Evolutionary conservation across 2,888 invertebrate species (phyloP).

Genomic region (Caenorhabditis doughertyi): DNA sequence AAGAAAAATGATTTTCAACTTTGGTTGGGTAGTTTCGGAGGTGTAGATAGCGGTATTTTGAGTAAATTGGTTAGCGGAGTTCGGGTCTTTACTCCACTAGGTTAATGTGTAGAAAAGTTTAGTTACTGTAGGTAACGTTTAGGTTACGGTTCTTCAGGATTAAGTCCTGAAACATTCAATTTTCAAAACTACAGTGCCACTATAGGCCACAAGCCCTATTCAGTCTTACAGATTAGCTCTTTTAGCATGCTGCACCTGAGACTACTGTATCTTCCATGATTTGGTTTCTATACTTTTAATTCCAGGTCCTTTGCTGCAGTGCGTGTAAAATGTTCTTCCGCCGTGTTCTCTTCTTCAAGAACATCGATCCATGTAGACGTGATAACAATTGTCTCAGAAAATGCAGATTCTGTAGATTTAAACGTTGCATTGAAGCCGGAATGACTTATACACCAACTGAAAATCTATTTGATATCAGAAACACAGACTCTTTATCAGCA

Average conservation of each 20-base stretch:
- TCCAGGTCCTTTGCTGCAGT: conserved; percentile 23
- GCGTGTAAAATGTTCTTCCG: conserved; percentile 42
- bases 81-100: no score
- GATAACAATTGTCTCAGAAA: not conserved
- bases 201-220: no score
- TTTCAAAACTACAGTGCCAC: no score
- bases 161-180: no score
- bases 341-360: not conserved
- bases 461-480: not conserved
- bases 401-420: conserved; percentile 18
- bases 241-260: no score
- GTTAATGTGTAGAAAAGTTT: no score
- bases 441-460: conserved; percentile 19
- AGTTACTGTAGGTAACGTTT: no score
- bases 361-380: not conserved
- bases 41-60: no score
- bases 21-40: not conserved
- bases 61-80: no score
- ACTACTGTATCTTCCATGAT: no score
- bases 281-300: not conserved
- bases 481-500: conserved; percentile 2
- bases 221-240: no score
- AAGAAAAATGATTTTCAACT: not conserved
- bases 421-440: conserved; percentile 27
- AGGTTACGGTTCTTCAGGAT: no score